Evolutionary conservation across 1,140 invertebrate species (phyloP).

Genomic region (Periplaneta americana): DNA sequence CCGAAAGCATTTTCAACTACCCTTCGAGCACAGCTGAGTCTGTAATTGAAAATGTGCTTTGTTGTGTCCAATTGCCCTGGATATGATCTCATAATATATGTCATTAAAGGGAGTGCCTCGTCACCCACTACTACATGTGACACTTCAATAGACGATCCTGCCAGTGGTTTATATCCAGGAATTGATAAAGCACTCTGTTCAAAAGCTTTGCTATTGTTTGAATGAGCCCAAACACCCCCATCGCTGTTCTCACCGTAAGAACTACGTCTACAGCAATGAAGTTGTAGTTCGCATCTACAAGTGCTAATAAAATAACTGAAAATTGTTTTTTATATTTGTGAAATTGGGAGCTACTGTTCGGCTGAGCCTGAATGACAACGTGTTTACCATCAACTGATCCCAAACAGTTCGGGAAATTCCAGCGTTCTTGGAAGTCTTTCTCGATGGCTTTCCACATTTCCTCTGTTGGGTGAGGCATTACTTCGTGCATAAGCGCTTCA

Average conservation of each 20-base stretch:
- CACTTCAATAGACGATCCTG: not conserved
- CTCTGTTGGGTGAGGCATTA: slow-evolving; percentile 20
- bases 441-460: slow-evolving; percentile 21
- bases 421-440: slow-evolving; percentile 28
- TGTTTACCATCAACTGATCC: slow-evolving; percentile 40
- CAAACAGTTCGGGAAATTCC: slow-evolving; percentile 37
- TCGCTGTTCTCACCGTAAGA: slow-evolving; percentile 30
- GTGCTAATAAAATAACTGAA: slow-evolving; percentile 35
- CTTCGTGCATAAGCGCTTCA: too few relatives aligned
- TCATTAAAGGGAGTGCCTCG: slow-evolving; percentile 23
- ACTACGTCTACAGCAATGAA: slow-evolving; percentile 38
- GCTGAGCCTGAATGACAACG: slow-evolving; percentile 31
- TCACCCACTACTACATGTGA: slow-evolving; percentile 19
- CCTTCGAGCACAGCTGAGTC: slow-evolving; percentile 29
- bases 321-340: slow-evolving; percentile 38
- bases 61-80: not conserved
- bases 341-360: slow-evolving; percentile 32
- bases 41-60: slow-evolving; percentile 29
- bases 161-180: not conserved
- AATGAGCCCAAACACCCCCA: slow-evolving; percentile 25
- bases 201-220: slow-evolving; percentile 25
- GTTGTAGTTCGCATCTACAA: slow-evolving; percentile 36
- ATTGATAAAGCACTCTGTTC: slow-evolving; percentile 11
- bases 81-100: slow-evolving; percentile 17
- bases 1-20: slow-evolving; percentile 36